These are phyloP conservation scores for Cephalopterus ornatus DNA, from an alignment of 2,113 vertebrate species.

Conservation along the genomic window DNA sequence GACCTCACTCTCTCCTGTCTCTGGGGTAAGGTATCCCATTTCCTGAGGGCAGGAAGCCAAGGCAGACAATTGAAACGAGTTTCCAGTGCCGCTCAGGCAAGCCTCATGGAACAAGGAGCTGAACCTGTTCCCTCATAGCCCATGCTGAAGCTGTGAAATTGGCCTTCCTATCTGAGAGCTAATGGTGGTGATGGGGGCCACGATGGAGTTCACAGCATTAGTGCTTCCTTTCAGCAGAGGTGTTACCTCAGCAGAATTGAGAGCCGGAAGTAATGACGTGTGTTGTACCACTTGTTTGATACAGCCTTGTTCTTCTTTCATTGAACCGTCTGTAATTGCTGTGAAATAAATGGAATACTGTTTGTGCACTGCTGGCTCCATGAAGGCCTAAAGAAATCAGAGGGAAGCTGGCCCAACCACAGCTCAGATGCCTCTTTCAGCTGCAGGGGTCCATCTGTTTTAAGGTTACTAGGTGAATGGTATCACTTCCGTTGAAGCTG, in stretches of 20 bases:
- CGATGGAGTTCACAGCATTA: neutral
- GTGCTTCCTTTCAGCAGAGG: neutral
- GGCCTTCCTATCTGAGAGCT: neutral
- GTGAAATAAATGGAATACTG: neutral
- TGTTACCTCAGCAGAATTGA: neutral
- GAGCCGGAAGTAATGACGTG: neutral
- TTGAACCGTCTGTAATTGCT: neutral
- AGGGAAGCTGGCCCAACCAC: too few species aligned
- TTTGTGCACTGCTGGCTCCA: neutral
- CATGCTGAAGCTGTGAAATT: neutral
- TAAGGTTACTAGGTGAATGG: neutral
- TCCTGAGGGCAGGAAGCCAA: neutral
- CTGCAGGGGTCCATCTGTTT: neutral
- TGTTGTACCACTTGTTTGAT: neutral
- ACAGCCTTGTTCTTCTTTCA: neutral
- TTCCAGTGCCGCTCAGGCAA: neutral
- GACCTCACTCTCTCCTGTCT: fast-evolving
- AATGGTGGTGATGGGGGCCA: neutral
- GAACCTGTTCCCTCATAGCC: neutral
- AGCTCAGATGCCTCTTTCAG: neutral
- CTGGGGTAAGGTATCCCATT: neutral
- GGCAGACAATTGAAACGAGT: neutral
- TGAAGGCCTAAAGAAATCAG: neutral
- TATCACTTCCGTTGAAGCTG: neutral
- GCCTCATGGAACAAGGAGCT: neutral